Evolutionary conservation across 2,797 vertebrate species (phyloP), one percentile per base, ranked within the genome.

Genomic region (Falco novaeseelandiae): DNA sequence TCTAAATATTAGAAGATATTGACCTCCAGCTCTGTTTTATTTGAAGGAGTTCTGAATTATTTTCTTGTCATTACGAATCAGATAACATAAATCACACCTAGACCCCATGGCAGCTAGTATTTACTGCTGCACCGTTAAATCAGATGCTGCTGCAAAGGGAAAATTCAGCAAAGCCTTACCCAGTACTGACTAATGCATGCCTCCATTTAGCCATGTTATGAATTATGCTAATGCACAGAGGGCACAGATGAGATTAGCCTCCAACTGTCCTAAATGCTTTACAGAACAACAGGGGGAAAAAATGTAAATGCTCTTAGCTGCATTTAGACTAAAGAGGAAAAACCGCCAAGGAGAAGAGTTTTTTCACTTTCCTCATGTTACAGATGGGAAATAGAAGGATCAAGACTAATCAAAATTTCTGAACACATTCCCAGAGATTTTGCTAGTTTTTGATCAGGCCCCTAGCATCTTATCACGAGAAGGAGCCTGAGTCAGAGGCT

Each of bases 1-100:
- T 89, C 55, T 85, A 94, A 95, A 87, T 83, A 93, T 85, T 83
- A 70, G 70, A 87, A 29, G 38, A 70, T 87, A 70, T 83, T 93
- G 67, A 91, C 74, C 71, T 92, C 44, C 32, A 74, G 52, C 14
- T 49, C n/a, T 51, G 42, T n/a, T 94, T 87, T 63, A 78, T 81
- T 61, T 85, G 76, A 92, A 94, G 30, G 21, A 91, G 40, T 81
- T 92, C 82, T 83, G 63, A 85, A 92, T 89, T 95, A 83, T 74
- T 88, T 93, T 94, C 67, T 65, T 92, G 74, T 42, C 49, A 22
- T 58, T 61, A 74, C 0, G 9, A 86, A 90, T 51, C 69, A 91
- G 72, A 87, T 78, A 88, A 70, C 51, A 93, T 49, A 93, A 83
- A 94, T 89, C 69, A 86, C 67, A 92, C n/a, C 62, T 58, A 78